Conservation (phyloP, 2,888 invertebrate genomes). For the Homarus gammarus region DNA sequence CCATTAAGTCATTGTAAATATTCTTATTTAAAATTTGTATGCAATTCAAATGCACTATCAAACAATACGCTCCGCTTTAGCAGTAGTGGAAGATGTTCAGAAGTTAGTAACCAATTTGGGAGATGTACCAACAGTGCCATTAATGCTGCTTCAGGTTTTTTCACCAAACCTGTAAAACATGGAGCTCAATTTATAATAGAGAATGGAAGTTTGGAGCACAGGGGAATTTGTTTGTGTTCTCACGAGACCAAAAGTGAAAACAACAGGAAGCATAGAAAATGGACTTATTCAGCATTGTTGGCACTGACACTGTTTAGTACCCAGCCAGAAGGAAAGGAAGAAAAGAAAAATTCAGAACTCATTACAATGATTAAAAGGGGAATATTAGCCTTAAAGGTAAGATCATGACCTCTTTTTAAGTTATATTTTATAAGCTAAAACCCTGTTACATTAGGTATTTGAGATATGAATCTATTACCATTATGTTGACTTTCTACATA, state of each 20-base stretch:
- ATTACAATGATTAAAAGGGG: slow-evolving; percentile 70
- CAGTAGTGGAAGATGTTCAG: neutral
- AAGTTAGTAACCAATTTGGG: neutral
- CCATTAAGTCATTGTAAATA: neutral
- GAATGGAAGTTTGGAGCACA: neutral
- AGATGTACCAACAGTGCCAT: neutral
- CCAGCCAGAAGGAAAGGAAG: slow-evolving; percentile 51
- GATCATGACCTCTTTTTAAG: too few species aligned
- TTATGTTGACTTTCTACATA: too few species aligned
- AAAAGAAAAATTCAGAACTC: slow-evolving; percentile 56
- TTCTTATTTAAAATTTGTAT: neutral
- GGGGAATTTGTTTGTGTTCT: neutral
- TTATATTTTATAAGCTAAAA: too few species aligned
- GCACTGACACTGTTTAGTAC: slow-evolving; percentile 52
- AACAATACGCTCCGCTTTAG: too few species aligned
- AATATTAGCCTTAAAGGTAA: slow-evolving; percentile 70
- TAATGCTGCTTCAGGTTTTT: too few species aligned
- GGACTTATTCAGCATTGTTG: neutral
- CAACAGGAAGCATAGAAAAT: slow-evolving; percentile 3
- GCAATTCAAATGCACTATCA: neutral
- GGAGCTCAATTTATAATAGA: too few species aligned
- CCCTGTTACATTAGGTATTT: too few species aligned
- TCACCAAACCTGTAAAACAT: too few species aligned
- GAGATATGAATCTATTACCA: too few species aligned
- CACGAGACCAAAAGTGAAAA: neutral